These are phyloP conservation scores for Montipora sp. DNA, from an alignment of 64 coral and sea anemone species.

Conservation along the genomic window DNA sequence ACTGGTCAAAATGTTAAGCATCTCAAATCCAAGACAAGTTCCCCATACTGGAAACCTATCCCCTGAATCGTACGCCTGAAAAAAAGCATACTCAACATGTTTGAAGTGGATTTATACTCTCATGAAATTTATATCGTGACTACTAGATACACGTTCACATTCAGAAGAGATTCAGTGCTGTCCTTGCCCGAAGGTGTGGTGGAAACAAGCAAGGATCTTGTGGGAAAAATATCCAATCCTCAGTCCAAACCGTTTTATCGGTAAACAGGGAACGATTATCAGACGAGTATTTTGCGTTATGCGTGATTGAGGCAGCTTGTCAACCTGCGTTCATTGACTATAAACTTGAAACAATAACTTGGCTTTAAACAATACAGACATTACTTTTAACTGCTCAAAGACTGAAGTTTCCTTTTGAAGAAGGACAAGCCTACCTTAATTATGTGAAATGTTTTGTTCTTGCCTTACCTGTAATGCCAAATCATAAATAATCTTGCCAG, in stretches of 20 bases:
- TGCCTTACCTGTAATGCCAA: constrained; percentile 54
- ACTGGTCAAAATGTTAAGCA: constrained; percentile 50
- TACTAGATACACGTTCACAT: too few species aligned
- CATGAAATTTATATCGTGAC: not conserved
- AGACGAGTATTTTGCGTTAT: too few species aligned
- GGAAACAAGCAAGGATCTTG: too few species aligned
- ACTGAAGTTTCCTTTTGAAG: too few species aligned
- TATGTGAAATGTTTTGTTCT: not conserved
- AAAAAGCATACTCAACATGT: not conserved
- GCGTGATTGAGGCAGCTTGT: too few species aligned
- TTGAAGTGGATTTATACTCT: not conserved
- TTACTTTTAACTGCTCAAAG: too few species aligned
- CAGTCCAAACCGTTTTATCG: too few species aligned
- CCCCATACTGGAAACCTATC: constrained; percentile 82
- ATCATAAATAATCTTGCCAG: constrained; percentile 69
- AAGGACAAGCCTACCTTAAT: not conserved
- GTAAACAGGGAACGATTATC: too few species aligned
- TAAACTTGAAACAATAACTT: too few species aligned
- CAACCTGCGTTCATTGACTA: too few species aligned
- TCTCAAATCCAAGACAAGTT: constrained; percentile 87
- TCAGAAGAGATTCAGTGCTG: not conserved
- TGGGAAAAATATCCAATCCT: too few species aligned
- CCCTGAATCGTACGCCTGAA: constrained; percentile 66
- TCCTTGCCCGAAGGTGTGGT: not conserved
- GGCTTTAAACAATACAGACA: too few species aligned